These are phyloP conservation scores for Phataginus tetradactyla DNA, from an alignment of 2,797 vertebrate genomes.

Conservation along the genomic window DNA sequence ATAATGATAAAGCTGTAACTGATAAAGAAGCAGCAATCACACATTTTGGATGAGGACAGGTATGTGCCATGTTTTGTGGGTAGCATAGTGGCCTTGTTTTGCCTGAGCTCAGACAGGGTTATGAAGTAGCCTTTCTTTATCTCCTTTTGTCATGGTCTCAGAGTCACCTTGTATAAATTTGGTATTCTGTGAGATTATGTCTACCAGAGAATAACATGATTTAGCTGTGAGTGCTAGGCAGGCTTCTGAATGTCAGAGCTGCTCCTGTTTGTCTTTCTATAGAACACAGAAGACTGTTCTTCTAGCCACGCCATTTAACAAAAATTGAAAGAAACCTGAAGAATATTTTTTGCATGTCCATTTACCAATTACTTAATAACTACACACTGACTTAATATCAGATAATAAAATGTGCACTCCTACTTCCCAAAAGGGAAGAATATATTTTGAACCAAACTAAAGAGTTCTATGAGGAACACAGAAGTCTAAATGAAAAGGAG, in stretches of 20 bases:
- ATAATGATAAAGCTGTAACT: not conserved
- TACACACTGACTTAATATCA: not conserved
- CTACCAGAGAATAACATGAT: not conserved
- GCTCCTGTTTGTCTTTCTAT: not conserved
- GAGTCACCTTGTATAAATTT: conserved; percentile 3
- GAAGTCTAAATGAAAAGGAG: conserved; percentile 36
- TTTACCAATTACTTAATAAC: not conserved
- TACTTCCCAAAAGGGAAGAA: not conserved
- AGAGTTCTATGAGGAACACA: conserved; percentile 22
- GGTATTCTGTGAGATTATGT: not conserved
- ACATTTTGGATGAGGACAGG: not conserved
- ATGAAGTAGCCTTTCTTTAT: not conserved
- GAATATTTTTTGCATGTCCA: not conserved
- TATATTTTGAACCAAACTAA: conserved; percentile 6
- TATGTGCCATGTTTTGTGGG: not conserved
- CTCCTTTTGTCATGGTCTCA: not conserved
- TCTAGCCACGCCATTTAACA: not conserved
- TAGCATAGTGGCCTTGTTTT: not conserved
- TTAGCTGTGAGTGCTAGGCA: not conserved
- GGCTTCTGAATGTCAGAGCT: not conserved
- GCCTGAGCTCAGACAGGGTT: not conserved
- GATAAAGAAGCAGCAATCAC: not conserved
- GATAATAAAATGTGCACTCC: conserved; percentile 13
- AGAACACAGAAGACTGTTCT: conserved; percentile 29
- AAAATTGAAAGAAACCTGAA: conserved; percentile 2